Conservation (phyloP, 2,797 vertebrate genomes). For the Gephyroberyx darwinii region DNA sequence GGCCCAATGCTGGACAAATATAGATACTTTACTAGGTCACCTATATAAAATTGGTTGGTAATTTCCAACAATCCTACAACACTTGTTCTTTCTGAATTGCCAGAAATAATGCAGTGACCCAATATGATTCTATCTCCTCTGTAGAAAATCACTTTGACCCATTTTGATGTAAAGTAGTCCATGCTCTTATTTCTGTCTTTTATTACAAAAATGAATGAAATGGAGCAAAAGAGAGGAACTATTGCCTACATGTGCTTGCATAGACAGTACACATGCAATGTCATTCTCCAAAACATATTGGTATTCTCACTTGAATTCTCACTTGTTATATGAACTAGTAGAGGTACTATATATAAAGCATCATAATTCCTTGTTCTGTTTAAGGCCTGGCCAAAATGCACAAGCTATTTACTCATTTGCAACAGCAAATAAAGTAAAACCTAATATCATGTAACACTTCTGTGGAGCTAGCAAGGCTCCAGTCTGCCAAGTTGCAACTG, state of each 20-base stretch:
- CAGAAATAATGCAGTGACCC: slow-evolving; percentile 85
- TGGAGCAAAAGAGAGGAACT: slow-evolving; percentile 29
- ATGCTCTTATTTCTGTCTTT: slow-evolving; percentile 75
- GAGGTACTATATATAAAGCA: neutral
- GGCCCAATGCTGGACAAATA: slow-evolving; percentile 71
- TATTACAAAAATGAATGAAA: slow-evolving; percentile 60
- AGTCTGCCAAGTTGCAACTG: slow-evolving; percentile 35
- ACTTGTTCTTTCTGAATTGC: slow-evolving; percentile 75
- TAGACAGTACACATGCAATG: neutral
- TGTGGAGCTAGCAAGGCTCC: slow-evolving; percentile 19
- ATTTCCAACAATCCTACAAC: slow-evolving; percentile 79
- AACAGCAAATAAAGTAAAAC: slow-evolving; percentile 2
- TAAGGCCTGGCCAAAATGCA: slow-evolving; percentile 5
- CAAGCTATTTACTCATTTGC: neutral
- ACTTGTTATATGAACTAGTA: neutral
- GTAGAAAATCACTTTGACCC: slow-evolving; percentile 81
- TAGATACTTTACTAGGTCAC: slow-evolving; percentile 80
- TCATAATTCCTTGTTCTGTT: neutral
- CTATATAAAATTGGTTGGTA: slow-evolving; percentile 79
- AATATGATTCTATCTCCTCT: slow-evolving; percentile 76
- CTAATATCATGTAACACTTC: slow-evolving; percentile 1
- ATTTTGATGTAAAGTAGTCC: slow-evolving; percentile 82
- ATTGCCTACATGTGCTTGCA: neutral
- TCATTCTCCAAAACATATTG: neutral
- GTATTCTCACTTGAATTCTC: neutral